These are phyloP conservation scores for Mesochorus sp. DNA, from an alignment of 2,888 invertebrate genomes.

Conservation along the genomic window DNA sequence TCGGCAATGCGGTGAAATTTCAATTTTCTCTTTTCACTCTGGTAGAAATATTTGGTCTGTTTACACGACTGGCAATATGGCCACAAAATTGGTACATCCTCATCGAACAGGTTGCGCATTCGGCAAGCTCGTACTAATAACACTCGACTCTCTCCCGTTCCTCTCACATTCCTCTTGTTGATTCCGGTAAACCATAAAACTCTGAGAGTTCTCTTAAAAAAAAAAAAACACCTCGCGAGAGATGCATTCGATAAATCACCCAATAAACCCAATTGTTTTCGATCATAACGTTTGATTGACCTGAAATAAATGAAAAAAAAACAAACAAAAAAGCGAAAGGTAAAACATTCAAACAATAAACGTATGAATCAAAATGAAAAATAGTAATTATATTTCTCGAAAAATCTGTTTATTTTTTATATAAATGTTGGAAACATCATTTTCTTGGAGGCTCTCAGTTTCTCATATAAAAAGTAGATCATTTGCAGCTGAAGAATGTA, in stretches of 20 bases:
- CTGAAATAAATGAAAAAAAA: not conserved
- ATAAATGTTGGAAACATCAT: too few relatives aligned
- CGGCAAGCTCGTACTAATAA: constrained; percentile 49
- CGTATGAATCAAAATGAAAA: constrained; percentile 2
- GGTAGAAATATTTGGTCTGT: constrained; percentile 62
- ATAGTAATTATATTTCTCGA: too few relatives aligned
- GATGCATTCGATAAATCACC: constrained; percentile 35
- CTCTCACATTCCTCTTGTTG: constrained; percentile 12
- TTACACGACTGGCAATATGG: constrained; percentile 55
- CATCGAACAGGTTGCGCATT: constrained; percentile 36
- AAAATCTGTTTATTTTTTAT: too few relatives aligned
- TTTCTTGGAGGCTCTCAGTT: too few relatives aligned
- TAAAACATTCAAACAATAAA: not conserved
- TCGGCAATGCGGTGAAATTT: constrained; percentile 63
- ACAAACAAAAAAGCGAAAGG: not conserved
- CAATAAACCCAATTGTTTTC: constrained; percentile 39
- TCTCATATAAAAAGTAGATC: too few relatives aligned
- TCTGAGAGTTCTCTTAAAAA: too few relatives aligned
- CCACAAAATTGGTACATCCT: constrained; percentile 3
- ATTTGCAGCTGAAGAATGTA: too few relatives aligned
- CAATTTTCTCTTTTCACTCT: constrained; percentile 65
- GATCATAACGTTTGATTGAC: constrained; percentile 15
- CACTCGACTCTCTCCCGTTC: constrained; percentile 48
- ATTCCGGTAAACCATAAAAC: too few relatives aligned
- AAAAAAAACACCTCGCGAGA: constrained; percentile 7